Evolutionary conservation across 2,888 invertebrate species (phyloP), one percentile per base, ranked within the genome.

Genomic region (Chironomus riparius): DNA sequence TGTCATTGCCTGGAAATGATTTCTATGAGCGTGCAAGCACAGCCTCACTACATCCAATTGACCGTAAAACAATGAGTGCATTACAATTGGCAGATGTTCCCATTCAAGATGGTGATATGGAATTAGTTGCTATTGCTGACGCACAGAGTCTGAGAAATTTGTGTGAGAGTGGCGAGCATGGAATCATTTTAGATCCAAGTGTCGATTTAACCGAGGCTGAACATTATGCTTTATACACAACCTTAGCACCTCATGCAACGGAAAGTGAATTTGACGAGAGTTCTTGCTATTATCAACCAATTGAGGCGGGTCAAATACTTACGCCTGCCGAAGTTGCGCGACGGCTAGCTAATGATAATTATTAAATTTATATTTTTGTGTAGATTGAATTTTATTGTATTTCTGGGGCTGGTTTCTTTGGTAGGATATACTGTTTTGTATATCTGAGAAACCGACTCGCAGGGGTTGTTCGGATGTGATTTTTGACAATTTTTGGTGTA

Each of bases 181-280:
- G 84, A 78, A 83, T 84, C 2, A 80, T 82, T 73, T 80, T 84
- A 38, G 85, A 85, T 80, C 82, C 83, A 62, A 88, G 89, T 77
- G 82, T 91, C 65, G 93, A 93, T 79, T 83, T 94, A 47, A 94
- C 94, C 0, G 94, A 94, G 79, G 94, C 93, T 0, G 95, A 95
- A 80, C 92, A 94, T 81, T 94, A 93, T 82, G 94, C 94, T 47
- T 83, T 95, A 77, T 95, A 95, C 79, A 94, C 93, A 80, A 90
- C 92, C 75, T 88, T 94, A 81, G 93, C 94, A 12, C 94, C 94
- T 0, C 91, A 90, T 81, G 94, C 94, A 21, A 94, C 94, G 0
- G 90, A 87, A 28, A 94, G 94, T 10, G 94, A 95, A 82, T 94
- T 94, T 81, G 95, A 95, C 79, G 95, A 95, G 80, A 90, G 90